Percentiles rank a stretch among this genome's conserved stretches.
Evolutionary conservation across 1,140 invertebrate genomes (phyloP).

Genomic region (Formica selysi): DNA sequence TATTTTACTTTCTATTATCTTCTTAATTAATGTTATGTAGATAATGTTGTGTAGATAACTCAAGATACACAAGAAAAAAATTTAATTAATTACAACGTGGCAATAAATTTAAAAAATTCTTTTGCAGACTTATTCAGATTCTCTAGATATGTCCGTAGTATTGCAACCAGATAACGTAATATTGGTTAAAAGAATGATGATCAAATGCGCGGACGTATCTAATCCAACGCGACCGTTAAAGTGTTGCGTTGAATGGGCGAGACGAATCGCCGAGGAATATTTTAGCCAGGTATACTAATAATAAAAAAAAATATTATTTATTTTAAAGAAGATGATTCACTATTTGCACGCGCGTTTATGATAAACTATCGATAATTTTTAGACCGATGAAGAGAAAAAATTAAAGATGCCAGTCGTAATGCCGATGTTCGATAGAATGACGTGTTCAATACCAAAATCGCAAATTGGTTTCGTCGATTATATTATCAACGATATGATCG

Average conservation of each 20-base stretch:
- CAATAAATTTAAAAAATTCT: constrained; percentile 24
- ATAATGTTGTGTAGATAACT: background rate
- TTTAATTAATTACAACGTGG: background rate
- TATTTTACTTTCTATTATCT: background rate
- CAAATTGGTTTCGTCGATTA: constrained; percentile 99
- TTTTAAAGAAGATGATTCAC: background rate
- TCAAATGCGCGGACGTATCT: constrained; percentile 98
- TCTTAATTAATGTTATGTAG: background rate
- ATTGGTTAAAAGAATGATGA: constrained; percentile 96
- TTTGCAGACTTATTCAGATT: constrained; percentile 78
- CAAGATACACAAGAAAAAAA: background rate
- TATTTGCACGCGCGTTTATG: background rate
- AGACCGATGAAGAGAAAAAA: constrained; percentile 97
- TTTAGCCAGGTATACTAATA: constrained; percentile 90
- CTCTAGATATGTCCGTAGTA: constrained; percentile 87
- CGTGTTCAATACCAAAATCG: constrained; percentile 98
- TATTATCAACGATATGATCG: constrained; percentile 99
- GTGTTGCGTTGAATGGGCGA: constrained; percentile 96
- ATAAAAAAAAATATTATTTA: background rate
- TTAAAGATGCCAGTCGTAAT: constrained; percentile 96
- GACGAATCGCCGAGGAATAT: constrained; percentile 96
- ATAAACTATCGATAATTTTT: constrained; percentile 73
- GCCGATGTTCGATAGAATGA: constrained; percentile 97
- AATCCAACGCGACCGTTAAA: constrained; percentile 95
- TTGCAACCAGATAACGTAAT: constrained; percentile 92